Base-by-base conservation (phyloP, 2,888 invertebrate genomes). In the Piscicola geometra region DNA sequence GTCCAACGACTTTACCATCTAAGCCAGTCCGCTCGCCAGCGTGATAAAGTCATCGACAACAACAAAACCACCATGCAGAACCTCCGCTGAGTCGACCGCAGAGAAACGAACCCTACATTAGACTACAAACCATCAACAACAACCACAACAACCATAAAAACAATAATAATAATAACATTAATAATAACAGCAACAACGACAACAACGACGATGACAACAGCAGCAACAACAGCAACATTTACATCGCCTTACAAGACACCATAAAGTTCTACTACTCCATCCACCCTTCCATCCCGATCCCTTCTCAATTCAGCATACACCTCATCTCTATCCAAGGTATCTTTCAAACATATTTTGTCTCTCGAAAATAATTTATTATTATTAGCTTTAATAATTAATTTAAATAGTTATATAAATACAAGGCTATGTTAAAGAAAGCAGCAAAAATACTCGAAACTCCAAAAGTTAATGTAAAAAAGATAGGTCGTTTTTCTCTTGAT, bases 251-350 rank as follows among this genome's bases (percentile, higher is more conserved):
- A 56, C 60, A 25, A 25, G 60, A 56, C 25, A 5, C n/a, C 21
- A 56, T 56, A 25, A 56, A 56, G 25, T 21, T 56, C 12, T 25
- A 56, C 60, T 56, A 56, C 60, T 56, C 5, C 60, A 56, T 56
- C 21, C 60, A 56, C 60, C 60, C 21, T 25, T 56, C 21, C 3
- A 21, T 56, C n/a, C 60, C 60, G 3, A 21, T 25, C 3, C 60
- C 60, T 21, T 56, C 60, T 5, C 9, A 5, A 3, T 56, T 56
- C 60, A 25, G n/a, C n/a, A 56, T 56, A 3, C 60, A 15, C 9
- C 60, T 56, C 60, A 25, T 56, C n/a, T 56, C 60, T 21, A 56
- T 56, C 9, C 60, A 56, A 56, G 60, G 60, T 56, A 25, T 5
- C 41, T n/a, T n/a, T n/a, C n/a, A n/a, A n/a, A n/a, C n/a, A n/a